phyloP scores from a whole-genome alignment of 2,888 invertebrate species.

The Idaea straminata region DNA sequence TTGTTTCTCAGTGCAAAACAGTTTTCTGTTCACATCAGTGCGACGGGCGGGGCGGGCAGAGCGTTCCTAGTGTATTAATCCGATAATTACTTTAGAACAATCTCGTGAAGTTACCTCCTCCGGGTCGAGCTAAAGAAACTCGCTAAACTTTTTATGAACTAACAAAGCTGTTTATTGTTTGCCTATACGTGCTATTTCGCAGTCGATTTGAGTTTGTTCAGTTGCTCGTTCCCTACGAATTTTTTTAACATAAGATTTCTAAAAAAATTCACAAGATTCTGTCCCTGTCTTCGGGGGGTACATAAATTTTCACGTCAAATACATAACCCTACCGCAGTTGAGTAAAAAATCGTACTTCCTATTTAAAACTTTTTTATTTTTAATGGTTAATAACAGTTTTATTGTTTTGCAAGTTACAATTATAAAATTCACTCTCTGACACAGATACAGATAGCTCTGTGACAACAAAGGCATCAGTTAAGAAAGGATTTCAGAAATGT shows the following conservation, averaged over 20 bases:
- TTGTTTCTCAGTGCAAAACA: slow-evolving; percentile 73
- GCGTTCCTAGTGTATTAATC: slow-evolving; percentile 72
- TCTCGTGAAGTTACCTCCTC: slow-evolving; percentile 61
- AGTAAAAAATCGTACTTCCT: too few species aligned
- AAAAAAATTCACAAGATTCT: too few species aligned
- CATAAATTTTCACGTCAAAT: too few species aligned
- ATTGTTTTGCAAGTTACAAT: too few species aligned
- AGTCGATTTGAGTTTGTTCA: background rate
- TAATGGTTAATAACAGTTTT: too few species aligned
- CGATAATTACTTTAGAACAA: slow-evolving; percentile 78
- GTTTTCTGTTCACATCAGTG: slow-evolving; percentile 64
- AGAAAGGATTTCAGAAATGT: too few species aligned
- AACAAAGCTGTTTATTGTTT: slow-evolving; percentile 65
- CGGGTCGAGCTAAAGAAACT: slow-evolving; percentile 54
- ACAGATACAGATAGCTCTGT: too few species aligned
- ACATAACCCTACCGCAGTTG: too few species aligned
- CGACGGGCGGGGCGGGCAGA: slow-evolving; percentile 39
- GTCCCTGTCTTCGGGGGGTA: too few species aligned
- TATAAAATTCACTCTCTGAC: too few species aligned
- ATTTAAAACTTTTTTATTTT: too few species aligned
- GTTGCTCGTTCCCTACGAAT: background rate
- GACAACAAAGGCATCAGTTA: too few species aligned
- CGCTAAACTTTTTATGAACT: slow-evolving; percentile 61
- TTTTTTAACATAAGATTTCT: background rate
- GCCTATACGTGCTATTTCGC: slow-evolving; percentile 44